phyloP scores from a whole-genome alignment of 2,888 invertebrate species.

The Tipula vernalis region DNA sequence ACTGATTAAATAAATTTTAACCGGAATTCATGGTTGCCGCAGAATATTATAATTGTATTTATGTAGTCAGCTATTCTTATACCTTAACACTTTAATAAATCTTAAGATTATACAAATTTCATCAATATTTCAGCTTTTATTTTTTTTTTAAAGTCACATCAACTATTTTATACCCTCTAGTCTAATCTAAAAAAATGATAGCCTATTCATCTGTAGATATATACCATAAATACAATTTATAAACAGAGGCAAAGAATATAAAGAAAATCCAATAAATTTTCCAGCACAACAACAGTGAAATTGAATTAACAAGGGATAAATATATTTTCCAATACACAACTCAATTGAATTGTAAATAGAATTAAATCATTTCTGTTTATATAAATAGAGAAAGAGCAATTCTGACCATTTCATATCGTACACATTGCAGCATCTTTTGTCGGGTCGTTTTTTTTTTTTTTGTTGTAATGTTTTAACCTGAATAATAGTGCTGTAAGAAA shows the following conservation, averaged over 20 bases:
- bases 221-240: background rate
- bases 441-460: background rate
- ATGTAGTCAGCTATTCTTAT: background rate
- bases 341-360: slow-evolving; percentile 4
- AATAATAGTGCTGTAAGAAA: background rate
- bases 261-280: background rate
- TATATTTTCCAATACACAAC: background rate
- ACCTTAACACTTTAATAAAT: background rate
- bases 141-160: background rate
- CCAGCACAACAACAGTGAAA: background rate
- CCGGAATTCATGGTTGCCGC: background rate
- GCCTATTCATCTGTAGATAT: background rate
- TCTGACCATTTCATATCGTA: background rate
- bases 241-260: background rate
- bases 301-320: background rate
- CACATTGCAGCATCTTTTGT: background rate
- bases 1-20: background rate
- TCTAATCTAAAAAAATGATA: background rate
- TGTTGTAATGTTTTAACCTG: background rate
- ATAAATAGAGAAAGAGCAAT: background rate
- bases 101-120: background rate
- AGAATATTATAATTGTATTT: background rate
- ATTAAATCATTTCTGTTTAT: background rate
- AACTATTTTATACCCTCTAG: background rate
- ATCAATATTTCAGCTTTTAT: background rate